Percentiles rank a stretch among this genome's conserved stretches.
phyloP scores from a whole-genome alignment of 2,797 vertebrate genomes.

The Lerista edwardsae region DNA sequence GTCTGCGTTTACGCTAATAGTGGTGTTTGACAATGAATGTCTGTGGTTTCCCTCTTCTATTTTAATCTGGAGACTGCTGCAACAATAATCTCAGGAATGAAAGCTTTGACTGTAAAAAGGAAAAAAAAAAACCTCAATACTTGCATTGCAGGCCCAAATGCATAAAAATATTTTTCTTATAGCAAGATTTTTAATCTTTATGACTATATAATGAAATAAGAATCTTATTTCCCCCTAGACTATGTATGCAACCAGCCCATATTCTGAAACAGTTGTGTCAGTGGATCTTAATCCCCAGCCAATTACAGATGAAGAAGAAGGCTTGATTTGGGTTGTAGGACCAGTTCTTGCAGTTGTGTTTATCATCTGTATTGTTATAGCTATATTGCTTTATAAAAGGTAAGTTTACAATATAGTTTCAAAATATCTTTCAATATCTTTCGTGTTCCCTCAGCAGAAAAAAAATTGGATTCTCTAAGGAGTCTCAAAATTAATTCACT shows the following conservation, averaged over 20 bases:
- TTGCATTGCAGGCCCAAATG: background rate
- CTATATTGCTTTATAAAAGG: slow-evolving; percentile 99
- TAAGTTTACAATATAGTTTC: slow-evolving; percentile 73
- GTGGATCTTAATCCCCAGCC: slow-evolving; percentile 97
- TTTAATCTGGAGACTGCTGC: slow-evolving; percentile 10
- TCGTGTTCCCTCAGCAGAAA: background rate
- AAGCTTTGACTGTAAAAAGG: background rate
- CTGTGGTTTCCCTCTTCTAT: slow-evolving; percentile 5
- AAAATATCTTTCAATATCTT: background rate
- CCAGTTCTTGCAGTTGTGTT: slow-evolving; percentile 98
- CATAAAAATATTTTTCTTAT: background rate
- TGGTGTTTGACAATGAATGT: slow-evolving; percentile 54
- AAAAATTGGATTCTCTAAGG: background rate
- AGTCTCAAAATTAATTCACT: background rate
- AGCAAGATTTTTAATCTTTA: background rate
- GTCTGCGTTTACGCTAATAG: slow-evolving; percentile 32
- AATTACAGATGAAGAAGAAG: slow-evolving; percentile 98
- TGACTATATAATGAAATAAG: slow-evolving; percentile 23
- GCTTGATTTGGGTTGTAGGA: slow-evolving; percentile 98
- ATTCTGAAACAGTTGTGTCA: slow-evolving; percentile 94
- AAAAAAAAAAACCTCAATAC: background rate
- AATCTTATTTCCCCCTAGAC: slow-evolving; percentile 79
- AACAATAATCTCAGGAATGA: background rate
- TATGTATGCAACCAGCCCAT: slow-evolving; percentile 97
- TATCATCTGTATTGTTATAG: slow-evolving; percentile 99